Conservation (phyloP, 2,113 vertebrate genomes). For the Megalops atlanticus region DNA sequence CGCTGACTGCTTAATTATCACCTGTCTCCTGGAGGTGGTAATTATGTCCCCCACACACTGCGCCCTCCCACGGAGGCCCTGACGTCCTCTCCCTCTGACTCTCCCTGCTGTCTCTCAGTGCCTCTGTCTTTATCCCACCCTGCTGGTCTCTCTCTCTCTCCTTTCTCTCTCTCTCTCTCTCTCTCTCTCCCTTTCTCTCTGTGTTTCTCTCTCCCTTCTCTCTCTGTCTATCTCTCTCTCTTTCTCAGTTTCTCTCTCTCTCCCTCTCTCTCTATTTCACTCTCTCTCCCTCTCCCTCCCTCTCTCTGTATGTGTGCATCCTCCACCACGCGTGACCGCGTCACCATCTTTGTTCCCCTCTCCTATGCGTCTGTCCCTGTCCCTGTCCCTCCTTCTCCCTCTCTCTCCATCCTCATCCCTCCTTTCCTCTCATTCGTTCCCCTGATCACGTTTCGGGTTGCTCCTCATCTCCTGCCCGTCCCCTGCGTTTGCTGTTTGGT, state of each 20-base stretch:
- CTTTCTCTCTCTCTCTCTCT: too few relatives aligned
- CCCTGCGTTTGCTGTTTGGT: neutral
- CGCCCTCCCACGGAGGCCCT: slow-evolving; percentile 32
- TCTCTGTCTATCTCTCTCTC: too few relatives aligned
- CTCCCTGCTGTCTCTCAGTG: slow-evolving; percentile 29
- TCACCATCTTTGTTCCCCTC: slow-evolving; percentile 40
- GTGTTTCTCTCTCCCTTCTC: too few relatives aligned
- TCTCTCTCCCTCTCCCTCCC: too few relatives aligned
- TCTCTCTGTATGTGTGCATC: slow-evolving; percentile 1
- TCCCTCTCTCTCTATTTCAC: too few relatives aligned
- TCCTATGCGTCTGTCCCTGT: slow-evolving; percentile 32
- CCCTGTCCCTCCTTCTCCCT: slow-evolving; percentile 23
- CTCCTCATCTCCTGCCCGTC: too few relatives aligned
- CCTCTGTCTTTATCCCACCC: neutral
- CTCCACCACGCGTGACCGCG: neutral
- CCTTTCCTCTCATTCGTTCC: slow-evolving; percentile 18
- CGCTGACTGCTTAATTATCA: slow-evolving; percentile 62
- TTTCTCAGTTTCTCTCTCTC: too few relatives aligned
- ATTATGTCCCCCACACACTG: slow-evolving; percentile 58
- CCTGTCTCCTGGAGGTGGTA: slow-evolving; percentile 56
- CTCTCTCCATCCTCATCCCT: too few relatives aligned
- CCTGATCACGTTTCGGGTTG: neutral
- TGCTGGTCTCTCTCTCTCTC: too few relatives aligned
- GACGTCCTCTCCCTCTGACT: neutral
- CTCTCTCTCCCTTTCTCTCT: too few relatives aligned